Base-by-base conservation (phyloP, 2,113 vertebrate genomes). In the Periophthalmodon schlosseri region DNA sequence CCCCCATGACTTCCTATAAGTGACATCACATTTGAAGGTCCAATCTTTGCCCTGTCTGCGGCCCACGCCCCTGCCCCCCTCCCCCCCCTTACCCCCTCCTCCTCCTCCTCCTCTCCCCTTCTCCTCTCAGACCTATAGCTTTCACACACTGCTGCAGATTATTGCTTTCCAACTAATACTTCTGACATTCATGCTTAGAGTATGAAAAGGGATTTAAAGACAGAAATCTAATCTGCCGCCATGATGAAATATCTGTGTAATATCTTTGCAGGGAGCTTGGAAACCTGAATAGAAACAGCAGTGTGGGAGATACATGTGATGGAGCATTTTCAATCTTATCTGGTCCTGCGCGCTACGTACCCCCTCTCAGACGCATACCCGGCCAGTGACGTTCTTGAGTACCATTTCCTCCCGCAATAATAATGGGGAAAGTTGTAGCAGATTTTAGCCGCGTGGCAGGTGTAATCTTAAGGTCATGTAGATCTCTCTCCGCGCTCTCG, bases 221-320 rank as follows among this genome's bases (percentile, higher is more conserved):
- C 77, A 83, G 78, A 83, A 88, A 89, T 88, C 84, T 77, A 87
- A 91, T 89, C 89, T 82, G 50, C 73, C 65, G 76, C 77, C 66
- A 58, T 89, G 87, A 91, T 90, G 87, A 91, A 89, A 91, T 89
- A 88, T 91, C 84, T 81, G 74, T 77, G 91, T 86, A 88, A 90
- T 87, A 88, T 90, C 81, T 77, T 33, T 69, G 72, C 11, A 54
- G 75, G 72, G 64, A 72, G 76, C 80, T 76, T 50, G 70, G 72
- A 68, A 86, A 68, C 76, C 83, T 81, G 83, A 77, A 78, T 28
- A 76, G 76, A 83, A 83, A 44, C 86, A 49, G 52, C 61, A 79
- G 64, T 52, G 57, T 56, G 61, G 67, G 64, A 84, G 70, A 82
- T 79, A 84, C 69, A 82, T 78, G 76, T 81, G 81, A 87, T 75